A percentile compares a stretch with the other conserved stretches of the same genome.
Evolutionary conservation across 2,888 invertebrate genomes (phyloP).

Genomic region (Meganola albula): DNA sequence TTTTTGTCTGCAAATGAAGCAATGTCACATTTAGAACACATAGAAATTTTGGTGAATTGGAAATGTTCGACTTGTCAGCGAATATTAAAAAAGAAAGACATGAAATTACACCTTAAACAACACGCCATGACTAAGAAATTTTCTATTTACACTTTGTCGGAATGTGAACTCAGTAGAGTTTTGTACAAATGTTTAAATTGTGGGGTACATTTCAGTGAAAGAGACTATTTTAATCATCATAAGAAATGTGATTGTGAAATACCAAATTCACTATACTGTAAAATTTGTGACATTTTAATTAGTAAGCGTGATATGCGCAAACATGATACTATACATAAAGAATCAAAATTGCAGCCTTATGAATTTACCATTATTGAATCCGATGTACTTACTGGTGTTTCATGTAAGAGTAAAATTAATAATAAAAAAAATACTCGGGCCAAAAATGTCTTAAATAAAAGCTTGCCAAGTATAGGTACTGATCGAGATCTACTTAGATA

Average conservation of each 20-base stretch:
- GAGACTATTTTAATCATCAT: slow-evolving; percentile 38
- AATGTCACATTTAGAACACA: slow-evolving; percentile 42
- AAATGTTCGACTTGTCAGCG: slow-evolving; percentile 44
- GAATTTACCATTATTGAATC: slow-evolving; percentile 33
- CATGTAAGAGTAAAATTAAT: slow-evolving; percentile 19
- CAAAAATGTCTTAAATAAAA: not conserved
- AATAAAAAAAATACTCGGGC: slow-evolving; percentile 1
- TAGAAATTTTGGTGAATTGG: slow-evolving; percentile 43
- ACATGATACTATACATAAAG: slow-evolving; percentile 33
- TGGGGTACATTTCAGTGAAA: slow-evolving; percentile 45
- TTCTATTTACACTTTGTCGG: slow-evolving; percentile 33
- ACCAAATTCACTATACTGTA: slow-evolving; percentile 41
- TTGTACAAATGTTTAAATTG: slow-evolving; percentile 52
- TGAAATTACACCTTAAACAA: slow-evolving; percentile 43
- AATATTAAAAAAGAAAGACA: slow-evolving; percentile 46
- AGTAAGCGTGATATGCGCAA: slow-evolving; percentile 29
- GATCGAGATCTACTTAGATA: too few relatives aligned
- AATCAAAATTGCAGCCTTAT: slow-evolving; percentile 12
- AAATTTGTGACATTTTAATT: slow-evolving; percentile 47
- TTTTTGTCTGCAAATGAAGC: slow-evolving; percentile 46
- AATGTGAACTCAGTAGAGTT: slow-evolving; percentile 27
- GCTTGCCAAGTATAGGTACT: too few relatives aligned
- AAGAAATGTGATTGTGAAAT: slow-evolving; percentile 33
- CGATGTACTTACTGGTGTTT: slow-evolving; percentile 11
- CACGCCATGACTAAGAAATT: slow-evolving; percentile 39